These are phyloP conservation scores for Chymomyza costata DNA, from an alignment of 1,140 invertebrate species.

Conservation along the genomic window DNA sequence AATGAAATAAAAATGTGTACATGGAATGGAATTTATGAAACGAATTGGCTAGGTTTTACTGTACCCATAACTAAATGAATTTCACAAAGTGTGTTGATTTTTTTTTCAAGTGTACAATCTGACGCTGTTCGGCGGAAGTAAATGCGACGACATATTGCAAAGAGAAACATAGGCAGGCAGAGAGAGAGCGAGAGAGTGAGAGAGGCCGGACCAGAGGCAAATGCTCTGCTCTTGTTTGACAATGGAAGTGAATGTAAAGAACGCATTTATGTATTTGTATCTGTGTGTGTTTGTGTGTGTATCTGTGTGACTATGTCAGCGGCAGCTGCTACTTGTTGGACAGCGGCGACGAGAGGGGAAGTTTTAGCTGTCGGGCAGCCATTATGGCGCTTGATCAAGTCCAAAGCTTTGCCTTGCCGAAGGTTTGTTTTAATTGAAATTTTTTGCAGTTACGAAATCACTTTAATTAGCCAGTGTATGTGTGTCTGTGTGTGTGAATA, in stretches of 20 bases:
- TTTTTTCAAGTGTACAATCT: no score
- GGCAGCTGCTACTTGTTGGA: background rate
- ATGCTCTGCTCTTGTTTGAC: background rate
- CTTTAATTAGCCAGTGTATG: conserved; percentile 44
- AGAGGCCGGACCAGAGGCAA: background rate
- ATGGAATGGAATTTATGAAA: no score
- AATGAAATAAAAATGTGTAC: conserved; percentile 20
- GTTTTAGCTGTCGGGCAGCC: background rate
- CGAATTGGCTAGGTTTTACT: no score
- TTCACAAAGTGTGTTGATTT: no score
- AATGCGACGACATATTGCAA: no score
- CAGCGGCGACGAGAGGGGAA: no score
- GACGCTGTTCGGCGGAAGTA: no score
- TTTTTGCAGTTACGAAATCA: conserved; percentile 56
- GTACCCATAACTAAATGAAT: no score
- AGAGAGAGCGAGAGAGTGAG: background rate
- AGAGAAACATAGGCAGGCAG: background rate
- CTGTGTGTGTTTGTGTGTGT: no score
- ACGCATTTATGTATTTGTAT: no score
- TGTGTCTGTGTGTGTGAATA: conserved; percentile 2
- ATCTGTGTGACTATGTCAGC: background rate
- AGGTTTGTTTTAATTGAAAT: conserved; percentile 58
- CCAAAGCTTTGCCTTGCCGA: conserved; percentile 31
- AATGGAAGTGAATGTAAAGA: conserved; percentile 1
- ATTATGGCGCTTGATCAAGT: conserved; percentile 31